Percentiles rank a stretch among this genome's conserved stretches.
phyloP scores from a whole-genome alignment of 2,888 invertebrate species.

The Chrysina gloriosa region DNA sequence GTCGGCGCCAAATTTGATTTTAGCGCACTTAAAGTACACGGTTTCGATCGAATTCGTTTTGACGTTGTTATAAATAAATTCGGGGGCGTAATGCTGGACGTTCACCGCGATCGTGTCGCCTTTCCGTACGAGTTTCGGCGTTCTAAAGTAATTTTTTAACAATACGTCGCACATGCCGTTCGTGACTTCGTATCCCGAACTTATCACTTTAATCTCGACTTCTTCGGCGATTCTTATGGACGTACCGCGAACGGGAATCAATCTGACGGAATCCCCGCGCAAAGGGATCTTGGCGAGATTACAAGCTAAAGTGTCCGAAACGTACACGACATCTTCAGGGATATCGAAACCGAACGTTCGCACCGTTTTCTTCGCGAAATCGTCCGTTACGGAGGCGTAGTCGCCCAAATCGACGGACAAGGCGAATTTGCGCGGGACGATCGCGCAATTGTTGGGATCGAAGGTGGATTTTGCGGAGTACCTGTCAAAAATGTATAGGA shows the following conservation, averaged over 20 bases:
- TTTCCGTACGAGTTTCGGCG: slow-evolving; percentile 73
- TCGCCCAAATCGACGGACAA: slow-evolving; percentile 21
- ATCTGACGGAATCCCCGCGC: not conserved
- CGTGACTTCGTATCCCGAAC: slow-evolving; percentile 64
- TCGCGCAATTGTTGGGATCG: slow-evolving; percentile 40
- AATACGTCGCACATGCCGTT: slow-evolving; percentile 68
- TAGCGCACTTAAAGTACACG: slow-evolving; percentile 65
- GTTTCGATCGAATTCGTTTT: slow-evolving; percentile 55
- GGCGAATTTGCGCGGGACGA: slow-evolving; percentile 23
- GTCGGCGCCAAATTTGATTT: slow-evolving; percentile 51
- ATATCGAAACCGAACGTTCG: slow-evolving; percentile 38
- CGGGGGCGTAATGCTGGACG: slow-evolving; percentile 65
- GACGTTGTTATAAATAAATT: slow-evolving; percentile 59
- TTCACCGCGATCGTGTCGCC: slow-evolving; percentile 76
- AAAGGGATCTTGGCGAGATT: slow-evolving; percentile 21
- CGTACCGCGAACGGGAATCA: not conserved
- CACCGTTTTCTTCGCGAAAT: not conserved
- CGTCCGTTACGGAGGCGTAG: slow-evolving; percentile 27
- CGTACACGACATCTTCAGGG: slow-evolving; percentile 18
- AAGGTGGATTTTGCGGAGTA: slow-evolving; percentile 40
- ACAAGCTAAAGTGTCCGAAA: slow-evolving; percentile 40
- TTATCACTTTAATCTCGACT: slow-evolving; percentile 59
- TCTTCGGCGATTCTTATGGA: slow-evolving; percentile 54
- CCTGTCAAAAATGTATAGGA: slow-evolving; percentile 46
- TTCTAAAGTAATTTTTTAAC: slow-evolving; percentile 75